Conservation (phyloP, 2,888 invertebrate species). For the Belgica antarctica region DNA sequence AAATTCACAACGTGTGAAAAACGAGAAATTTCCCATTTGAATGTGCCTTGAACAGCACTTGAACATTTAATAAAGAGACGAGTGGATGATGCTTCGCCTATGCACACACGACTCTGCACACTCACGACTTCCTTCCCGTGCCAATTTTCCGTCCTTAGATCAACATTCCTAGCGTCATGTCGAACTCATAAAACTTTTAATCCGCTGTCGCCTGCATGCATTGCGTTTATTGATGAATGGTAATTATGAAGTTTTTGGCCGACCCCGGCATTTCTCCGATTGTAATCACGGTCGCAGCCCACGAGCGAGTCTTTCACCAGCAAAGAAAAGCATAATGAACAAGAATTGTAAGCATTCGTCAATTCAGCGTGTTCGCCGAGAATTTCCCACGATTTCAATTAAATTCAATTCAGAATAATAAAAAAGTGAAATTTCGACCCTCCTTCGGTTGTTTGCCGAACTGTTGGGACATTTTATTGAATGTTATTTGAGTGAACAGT, state of each 20-base stretch:
- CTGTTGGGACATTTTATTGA: background rate
- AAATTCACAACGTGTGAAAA: constrained; percentile 7
- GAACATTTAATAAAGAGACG: background rate
- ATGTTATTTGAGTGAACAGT: background rate
- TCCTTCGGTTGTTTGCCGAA: background rate
- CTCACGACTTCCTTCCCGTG: background rate
- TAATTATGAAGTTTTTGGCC: constrained; percentile 6
- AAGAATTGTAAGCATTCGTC: too few relatives aligned
- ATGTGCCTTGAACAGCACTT: background rate
- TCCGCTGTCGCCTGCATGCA: background rate
- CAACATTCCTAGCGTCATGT: background rate
- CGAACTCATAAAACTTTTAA: background rate
- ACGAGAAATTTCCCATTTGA: background rate
- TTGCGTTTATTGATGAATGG: constrained; percentile 8
- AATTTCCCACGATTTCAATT: constrained; percentile 25
- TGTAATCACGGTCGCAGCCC: background rate
- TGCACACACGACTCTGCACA: background rate
- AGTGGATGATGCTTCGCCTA: background rate
- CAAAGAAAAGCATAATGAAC: too few relatives aligned
- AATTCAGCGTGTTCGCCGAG: background rate
- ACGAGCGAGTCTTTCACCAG: background rate
- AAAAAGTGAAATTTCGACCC: constrained; percentile 17
- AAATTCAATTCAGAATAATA: background rate
- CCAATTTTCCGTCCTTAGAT: background rate
- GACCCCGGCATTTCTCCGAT: background rate